These are phyloP conservation scores for Hippocampus guttulatus DNA, from an alignment of 2,113 vertebrate species.

Conservation along the genomic window DNA sequence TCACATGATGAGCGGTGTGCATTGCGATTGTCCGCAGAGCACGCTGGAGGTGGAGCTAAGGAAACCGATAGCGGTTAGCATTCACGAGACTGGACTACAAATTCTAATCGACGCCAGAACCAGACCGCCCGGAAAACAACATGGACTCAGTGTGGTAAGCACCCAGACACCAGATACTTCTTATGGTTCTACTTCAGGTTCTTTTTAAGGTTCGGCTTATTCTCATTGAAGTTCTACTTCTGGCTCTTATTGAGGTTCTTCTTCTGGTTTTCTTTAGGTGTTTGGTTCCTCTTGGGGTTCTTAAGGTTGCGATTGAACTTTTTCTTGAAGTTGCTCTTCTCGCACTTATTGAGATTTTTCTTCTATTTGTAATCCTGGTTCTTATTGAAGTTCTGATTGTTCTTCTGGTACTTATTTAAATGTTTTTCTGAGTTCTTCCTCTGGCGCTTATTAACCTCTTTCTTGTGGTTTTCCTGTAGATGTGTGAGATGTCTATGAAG, in stretches of 20 bases:
- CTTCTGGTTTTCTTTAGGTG: not conserved
- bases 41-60: not conserved
- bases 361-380: too few relatives aligned
- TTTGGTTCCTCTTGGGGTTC: not conserved
- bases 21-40: not conserved
- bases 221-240: not conserved
- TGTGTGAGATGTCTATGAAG: not conserved
- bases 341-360: too few relatives aligned
- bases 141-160: not conserved
- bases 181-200: not conserved
- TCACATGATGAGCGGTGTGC: not conserved
- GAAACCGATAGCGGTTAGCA: not conserved
- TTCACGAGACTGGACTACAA: not conserved
- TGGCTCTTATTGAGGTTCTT: not conserved
- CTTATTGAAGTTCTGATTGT: too few relatives aligned
- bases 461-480: not conserved
- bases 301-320: not conserved
- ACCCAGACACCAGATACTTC: not conserved
- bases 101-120: not conserved
- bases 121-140: not conserved
- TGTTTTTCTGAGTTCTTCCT: not conserved
- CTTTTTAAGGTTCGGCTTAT: not conserved
- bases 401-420: too few relatives aligned
- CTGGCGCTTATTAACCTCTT: not conserved
- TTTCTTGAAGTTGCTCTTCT: too few relatives aligned